Conservation (phyloP, 2,113 vertebrate species). For the Gracilinanus agilis region DNA sequence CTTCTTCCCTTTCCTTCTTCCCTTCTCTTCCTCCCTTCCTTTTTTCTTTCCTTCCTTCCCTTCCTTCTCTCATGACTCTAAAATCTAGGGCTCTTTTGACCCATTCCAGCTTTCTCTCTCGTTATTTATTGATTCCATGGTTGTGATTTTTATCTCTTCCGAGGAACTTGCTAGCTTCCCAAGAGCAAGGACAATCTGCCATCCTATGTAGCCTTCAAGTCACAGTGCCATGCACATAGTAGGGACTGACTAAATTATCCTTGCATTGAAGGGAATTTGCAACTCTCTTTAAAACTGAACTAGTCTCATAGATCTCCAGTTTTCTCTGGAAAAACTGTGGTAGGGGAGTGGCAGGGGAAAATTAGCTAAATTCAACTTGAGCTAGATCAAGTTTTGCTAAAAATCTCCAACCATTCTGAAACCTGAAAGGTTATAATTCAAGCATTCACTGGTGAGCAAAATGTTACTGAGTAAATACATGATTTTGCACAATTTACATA, state of each 20-base stretch:
- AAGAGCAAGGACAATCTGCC: neutral
- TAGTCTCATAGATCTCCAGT: constrained; percentile 16
- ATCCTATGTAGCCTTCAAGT: neutral
- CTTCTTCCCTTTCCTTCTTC: neutral
- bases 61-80: neutral
- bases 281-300: constrained; percentile 32
- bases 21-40: neutral
- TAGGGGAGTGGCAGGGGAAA: neutral
- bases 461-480: constrained; percentile 20
- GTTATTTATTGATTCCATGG: neutral
- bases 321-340: constrained; percentile 25
- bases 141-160: neutral
- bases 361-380: constrained; percentile 44
- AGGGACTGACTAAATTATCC: constrained; percentile 38
- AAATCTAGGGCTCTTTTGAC: neutral
- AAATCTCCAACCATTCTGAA: constrained; percentile 52
- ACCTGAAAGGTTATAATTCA: constrained; percentile 30
- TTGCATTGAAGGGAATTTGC: constrained; percentile 37
- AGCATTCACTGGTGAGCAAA: constrained; percentile 9
- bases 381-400: neutral
- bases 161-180: neutral
- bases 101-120: neutral
- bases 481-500: constrained; percentile 19
- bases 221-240: constrained; percentile 1
- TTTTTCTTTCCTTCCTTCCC: neutral